A percentile compares a stretch with the other conserved stretches of the same genome.
Evolutionary conservation across 2,888 invertebrate species (phyloP).

Genomic region (Alentia gelatinosa): DNA sequence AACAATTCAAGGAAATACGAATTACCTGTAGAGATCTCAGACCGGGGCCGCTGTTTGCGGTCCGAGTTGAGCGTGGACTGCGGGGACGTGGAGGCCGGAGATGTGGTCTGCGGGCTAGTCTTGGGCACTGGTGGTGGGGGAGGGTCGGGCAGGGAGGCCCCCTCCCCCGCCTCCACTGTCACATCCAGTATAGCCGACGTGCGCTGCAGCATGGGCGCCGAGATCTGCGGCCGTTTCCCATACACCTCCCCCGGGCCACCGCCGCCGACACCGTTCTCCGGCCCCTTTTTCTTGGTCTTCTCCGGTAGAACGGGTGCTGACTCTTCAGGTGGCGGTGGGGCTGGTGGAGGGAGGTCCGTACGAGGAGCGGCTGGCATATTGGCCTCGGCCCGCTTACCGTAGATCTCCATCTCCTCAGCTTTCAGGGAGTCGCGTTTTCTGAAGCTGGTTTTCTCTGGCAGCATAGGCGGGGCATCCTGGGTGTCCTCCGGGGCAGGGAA

Average conservation of each 20-base stretch:
- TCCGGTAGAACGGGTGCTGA: constrained; percentile 7
- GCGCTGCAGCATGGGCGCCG: constrained; percentile 29
- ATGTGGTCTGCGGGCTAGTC: background rate
- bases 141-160: background rate
- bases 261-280: background rate
- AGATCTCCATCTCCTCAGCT: constrained; percentile 25
- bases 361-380: background rate
- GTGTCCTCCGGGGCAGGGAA: background rate
- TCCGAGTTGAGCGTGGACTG: constrained; percentile 20
- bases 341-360: background rate
- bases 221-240: constrained; percentile 8
- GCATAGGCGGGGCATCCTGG: background rate
- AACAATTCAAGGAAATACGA: too few species aligned
- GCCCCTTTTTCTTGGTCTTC: constrained; percentile 3
- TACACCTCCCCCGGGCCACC: background rate
- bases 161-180: constrained; percentile 20
- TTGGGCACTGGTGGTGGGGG: background rate
- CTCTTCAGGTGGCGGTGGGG: background rate
- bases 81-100: background rate
- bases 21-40: constrained; percentile 16
- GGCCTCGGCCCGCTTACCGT: background rate
- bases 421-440: background rate
- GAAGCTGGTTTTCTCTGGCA: background rate
- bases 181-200: constrained; percentile 38
- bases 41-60: constrained; percentile 8